phyloP scores from a whole-genome alignment of 2,888 invertebrate species.

The Sacculina carcini region DNA sequence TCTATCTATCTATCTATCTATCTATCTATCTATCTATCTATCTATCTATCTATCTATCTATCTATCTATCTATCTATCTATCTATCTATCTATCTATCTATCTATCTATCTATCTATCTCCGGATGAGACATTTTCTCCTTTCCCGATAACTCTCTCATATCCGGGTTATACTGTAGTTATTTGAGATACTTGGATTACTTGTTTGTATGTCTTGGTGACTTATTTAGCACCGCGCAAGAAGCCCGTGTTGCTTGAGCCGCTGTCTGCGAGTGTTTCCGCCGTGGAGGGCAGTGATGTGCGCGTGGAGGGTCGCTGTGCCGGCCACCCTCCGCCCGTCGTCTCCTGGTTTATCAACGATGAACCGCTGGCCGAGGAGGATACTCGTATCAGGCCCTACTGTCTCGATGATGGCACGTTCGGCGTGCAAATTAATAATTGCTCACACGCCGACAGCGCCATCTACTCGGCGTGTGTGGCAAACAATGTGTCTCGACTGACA shows the following conservation, averaged over 20 bases:
- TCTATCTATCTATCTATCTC: too few species aligned
- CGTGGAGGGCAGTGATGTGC: neutral
- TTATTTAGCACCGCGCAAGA: neutral
- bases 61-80: too few species aligned
- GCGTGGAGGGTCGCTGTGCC: conserved; percentile 3
- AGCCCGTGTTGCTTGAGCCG: conserved; percentile 24
- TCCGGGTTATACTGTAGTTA: too few species aligned
- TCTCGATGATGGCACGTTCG: conserved; percentile 44
- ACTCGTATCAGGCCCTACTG: conserved; percentile 31
- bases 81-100: too few species aligned
- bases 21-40: too few species aligned
- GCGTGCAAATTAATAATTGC: conserved; percentile 27
- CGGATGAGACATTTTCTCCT: too few species aligned
- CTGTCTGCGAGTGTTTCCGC: neutral
- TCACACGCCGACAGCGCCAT: conserved; percentile 37
- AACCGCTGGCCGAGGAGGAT: conserved; percentile 44
- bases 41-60: too few species aligned
- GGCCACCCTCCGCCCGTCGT: conserved; percentile 13
- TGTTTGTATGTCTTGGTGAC: too few species aligned
- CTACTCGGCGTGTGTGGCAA: conserved; percentile 49
- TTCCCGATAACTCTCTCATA: too few species aligned
- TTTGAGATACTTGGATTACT: too few species aligned
- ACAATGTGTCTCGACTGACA: conserved; percentile 50
- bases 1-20: too few species aligned
- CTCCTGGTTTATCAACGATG: conserved; percentile 19